phyloP scores from a whole-genome alignment of 2,888 invertebrate species.

The Corbicula japonica region DNA sequence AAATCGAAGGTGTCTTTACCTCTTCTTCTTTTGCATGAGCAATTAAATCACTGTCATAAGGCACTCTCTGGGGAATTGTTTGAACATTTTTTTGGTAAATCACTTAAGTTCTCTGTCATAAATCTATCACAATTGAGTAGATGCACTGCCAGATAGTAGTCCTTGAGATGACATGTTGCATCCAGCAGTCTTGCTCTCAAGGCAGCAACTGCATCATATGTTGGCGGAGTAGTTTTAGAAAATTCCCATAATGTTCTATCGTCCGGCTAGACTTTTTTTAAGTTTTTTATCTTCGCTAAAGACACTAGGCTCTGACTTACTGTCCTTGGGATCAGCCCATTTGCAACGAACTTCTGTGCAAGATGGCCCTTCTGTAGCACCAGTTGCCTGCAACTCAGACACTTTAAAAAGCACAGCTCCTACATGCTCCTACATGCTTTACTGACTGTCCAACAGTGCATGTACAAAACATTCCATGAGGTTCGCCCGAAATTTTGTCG shows the following conservation, averaged over 20 bases:
- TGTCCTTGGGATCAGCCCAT: slow-evolving; percentile 45
- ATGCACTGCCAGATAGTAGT: slow-evolving; percentile 37
- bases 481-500: no score
- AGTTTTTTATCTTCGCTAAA: slow-evolving; percentile 7
- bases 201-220: slow-evolving; percentile 20
- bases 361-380: slow-evolving; percentile 12
- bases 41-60: background rate
- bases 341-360: slow-evolving; percentile 23
- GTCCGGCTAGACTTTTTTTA: slow-evolving; percentile 20
- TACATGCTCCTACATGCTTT: no score
- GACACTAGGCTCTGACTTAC: slow-evolving; percentile 7
- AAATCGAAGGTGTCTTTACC: background rate
- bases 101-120: background rate
- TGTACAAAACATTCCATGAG: no score
- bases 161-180: slow-evolving; percentile 33
- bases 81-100: background rate
- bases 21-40: background rate
- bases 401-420: no score
- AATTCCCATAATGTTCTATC: slow-evolving; percentile 25
- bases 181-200: slow-evolving; percentile 13
- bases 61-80: background rate
- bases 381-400: slow-evolving; percentile 27
- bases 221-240: slow-evolving; percentile 10
- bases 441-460: no score
- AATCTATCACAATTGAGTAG: slow-evolving; percentile 10